A percentile compares a stretch with the other conserved stretches of the same genome.
These are phyloP conservation scores for Diadromus collaris DNA, from an alignment of 2,888 invertebrate species.

Conservation along the genomic window DNA sequence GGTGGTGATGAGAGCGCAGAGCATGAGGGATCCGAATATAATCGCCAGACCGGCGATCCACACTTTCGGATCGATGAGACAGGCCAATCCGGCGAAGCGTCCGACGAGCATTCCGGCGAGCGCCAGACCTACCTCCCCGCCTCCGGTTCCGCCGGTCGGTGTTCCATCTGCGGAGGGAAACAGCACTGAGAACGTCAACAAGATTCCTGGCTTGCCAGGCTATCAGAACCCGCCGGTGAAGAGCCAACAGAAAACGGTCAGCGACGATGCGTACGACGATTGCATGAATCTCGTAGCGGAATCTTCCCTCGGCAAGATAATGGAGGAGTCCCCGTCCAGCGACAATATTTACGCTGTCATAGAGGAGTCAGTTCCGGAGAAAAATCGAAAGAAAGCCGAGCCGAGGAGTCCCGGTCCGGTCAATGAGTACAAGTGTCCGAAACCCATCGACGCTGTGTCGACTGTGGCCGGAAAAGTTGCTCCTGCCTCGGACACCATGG, in stretches of 20 bases:
- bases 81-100: slow-evolving; percentile 84
- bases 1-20: slow-evolving; percentile 89
- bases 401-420: slow-evolving; percentile 71
- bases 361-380: slow-evolving; percentile 86
- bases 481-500: slow-evolving; percentile 84
- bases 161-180: slow-evolving; percentile 78
- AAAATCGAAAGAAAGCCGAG: slow-evolving; percentile 68
- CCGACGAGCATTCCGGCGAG: slow-evolving; percentile 88
- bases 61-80: slow-evolving; percentile 92
- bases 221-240: slow-evolving; percentile 82
- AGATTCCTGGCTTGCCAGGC: slow-evolving; percentile 81
- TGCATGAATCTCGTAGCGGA: slow-evolving; percentile 86
- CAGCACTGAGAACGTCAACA: slow-evolving; percentile 65
- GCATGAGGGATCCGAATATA: slow-evolving; percentile 85
- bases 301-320: slow-evolving; percentile 84
- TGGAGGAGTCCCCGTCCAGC: slow-evolving; percentile 81
- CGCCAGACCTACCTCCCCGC: slow-evolving; percentile 88
- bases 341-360: slow-evolving; percentile 95
- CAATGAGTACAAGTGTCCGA: slow-evolving; percentile 80
- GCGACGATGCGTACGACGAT: slow-evolving; percentile 86
- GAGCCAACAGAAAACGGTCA: slow-evolving; percentile 60
- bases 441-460: slow-evolving; percentile 80
- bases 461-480: slow-evolving; percentile 73
- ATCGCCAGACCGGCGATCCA: slow-evolving; percentile 85
- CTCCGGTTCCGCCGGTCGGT: slow-evolving; percentile 84